Base-by-base conservation (phyloP, 2,113 vertebrate species). In the Cinclus mexicanus region DNA sequence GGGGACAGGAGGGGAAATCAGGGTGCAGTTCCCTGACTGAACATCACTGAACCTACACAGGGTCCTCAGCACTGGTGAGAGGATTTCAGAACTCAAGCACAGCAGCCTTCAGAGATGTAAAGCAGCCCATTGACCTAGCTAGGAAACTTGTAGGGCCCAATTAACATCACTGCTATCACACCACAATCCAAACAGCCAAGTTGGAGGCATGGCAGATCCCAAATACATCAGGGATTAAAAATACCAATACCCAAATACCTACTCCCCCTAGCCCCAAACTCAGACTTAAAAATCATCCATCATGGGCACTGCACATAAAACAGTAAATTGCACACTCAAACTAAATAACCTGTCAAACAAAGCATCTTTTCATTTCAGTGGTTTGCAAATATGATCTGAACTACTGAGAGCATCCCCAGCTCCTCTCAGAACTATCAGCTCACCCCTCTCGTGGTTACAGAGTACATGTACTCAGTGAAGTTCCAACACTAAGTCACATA, bases 361-460 rank as follows among this genome's bases (percentile, higher is more conserved):
- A 67, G 20, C 3, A 47, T 33, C 14, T 68, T 72, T n/a, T 35
- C 61, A 59, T 57, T 87, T 18, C 4, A 28, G 31, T 16, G 46
- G 12, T 31, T 89, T 67, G 22, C 37, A 63, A 44, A 87, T 55
- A 67, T 33, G 49, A 47, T 10, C 18, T 33, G 25, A 84, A 49
- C 20, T 44, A 18, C 14, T 5, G 3, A 26, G 37, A 77, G 69
- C 39, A 56, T 16, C 37, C 68, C n/a, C 25, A 83, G 71, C 11
- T 29, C 18, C 39, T 3, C 37, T 56, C 35, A 85, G 53, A 71
- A 21, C 23, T 20, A 16, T 28, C 10, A 67, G 53, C 28, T 85
- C 49, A 47, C 12, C 29, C 29, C 2, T 26, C 29, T 3, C 0
- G 0, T 23, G 31, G 31, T 67, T 15, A 19, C 3, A 3, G 7